Evolutionary conservation across 2,113 vertebrate species (phyloP).

Genomic region (Rutilus rutilus): DNA sequence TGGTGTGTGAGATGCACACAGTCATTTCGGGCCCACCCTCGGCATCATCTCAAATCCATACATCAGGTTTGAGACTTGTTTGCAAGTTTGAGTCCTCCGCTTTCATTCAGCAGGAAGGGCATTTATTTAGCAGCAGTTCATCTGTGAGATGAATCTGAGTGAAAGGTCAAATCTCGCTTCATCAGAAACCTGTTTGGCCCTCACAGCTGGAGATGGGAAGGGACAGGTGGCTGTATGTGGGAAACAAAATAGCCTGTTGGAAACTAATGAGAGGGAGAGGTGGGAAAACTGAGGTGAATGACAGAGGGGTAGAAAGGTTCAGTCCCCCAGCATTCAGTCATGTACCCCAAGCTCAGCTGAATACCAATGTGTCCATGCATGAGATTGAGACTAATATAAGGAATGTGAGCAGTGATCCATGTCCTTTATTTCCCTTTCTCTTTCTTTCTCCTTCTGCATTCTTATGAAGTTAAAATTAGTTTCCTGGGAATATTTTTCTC

Average conservation of each 20-base stretch:
- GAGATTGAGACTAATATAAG: conserved; percentile 53
- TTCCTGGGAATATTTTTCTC: conserved; percentile 36
- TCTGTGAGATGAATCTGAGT: conserved; percentile 53
- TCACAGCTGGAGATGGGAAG: conserved; percentile 47
- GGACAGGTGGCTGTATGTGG: conserved; percentile 39
- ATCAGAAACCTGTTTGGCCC: conserved; percentile 55
- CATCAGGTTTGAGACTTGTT: not conserved
- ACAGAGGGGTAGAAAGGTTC: conserved; percentile 24
- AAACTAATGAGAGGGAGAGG: conserved; percentile 57
- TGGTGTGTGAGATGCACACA: conserved; percentile 4
- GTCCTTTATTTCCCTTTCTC: conserved; percentile 52
- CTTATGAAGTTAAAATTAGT: conserved; percentile 45
- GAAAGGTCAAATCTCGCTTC: conserved; percentile 56
- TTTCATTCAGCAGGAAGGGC: conserved; percentile 9
- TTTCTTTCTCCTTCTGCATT: conserved; percentile 34
- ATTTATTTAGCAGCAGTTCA: conserved; percentile 52
- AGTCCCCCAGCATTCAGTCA: conserved; percentile 30
- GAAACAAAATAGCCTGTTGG: conserved; percentile 37
- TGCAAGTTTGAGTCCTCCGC: not conserved
- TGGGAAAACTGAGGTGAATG: conserved; percentile 22
- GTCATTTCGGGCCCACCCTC: not conserved
- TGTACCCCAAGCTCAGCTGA: conserved; percentile 36
- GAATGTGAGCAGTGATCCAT: conserved; percentile 52
- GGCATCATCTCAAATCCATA: not conserved
- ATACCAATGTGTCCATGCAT: conserved; percentile 51